Evolutionary conservation across 2,797 vertebrate genomes (phyloP).

Genomic region (Manis crassicaudata): DNA sequence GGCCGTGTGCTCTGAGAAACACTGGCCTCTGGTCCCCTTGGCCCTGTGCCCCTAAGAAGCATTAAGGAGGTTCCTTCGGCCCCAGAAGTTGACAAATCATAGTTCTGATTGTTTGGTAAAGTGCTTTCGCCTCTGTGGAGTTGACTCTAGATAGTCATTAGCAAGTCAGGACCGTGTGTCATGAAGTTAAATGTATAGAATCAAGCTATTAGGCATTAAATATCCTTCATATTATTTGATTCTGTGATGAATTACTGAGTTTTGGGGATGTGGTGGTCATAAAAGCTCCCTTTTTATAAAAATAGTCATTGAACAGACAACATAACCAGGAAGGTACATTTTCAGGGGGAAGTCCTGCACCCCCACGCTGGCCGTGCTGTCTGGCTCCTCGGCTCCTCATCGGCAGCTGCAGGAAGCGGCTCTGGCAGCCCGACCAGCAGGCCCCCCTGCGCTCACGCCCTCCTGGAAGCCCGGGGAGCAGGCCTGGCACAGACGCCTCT

Average conservation of each 20-base stretch:
- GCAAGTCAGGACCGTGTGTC: not conserved
- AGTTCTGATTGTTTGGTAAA: not conserved
- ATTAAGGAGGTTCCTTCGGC: too few relatives aligned
- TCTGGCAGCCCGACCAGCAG: fast-evolving
- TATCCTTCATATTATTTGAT: not conserved
- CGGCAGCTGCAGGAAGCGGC: not conserved
- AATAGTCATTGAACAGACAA: not conserved
- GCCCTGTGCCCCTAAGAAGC: too few relatives aligned
- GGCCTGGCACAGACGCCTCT: fast-evolving
- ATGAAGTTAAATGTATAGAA: not conserved
- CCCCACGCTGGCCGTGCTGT: fast-evolving
- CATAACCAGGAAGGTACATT: not conserved
- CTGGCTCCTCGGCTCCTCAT: not conserved
- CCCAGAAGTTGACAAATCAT: not conserved
- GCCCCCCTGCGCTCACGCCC: not conserved
- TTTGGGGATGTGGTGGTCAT: not conserved
- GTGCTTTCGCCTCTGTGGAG: not conserved
- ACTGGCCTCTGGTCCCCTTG: not conserved
- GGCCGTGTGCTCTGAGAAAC: not conserved
- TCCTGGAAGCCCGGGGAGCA: not conserved
- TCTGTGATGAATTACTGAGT: not conserved
- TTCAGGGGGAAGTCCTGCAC: not conserved
- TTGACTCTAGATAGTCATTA: not conserved
- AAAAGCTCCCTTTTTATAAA: not conserved
- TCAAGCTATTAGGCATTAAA: not conserved